phyloP scores from a whole-genome alignment of 2,888 invertebrate species.

The Microdon myrmicae region DNA sequence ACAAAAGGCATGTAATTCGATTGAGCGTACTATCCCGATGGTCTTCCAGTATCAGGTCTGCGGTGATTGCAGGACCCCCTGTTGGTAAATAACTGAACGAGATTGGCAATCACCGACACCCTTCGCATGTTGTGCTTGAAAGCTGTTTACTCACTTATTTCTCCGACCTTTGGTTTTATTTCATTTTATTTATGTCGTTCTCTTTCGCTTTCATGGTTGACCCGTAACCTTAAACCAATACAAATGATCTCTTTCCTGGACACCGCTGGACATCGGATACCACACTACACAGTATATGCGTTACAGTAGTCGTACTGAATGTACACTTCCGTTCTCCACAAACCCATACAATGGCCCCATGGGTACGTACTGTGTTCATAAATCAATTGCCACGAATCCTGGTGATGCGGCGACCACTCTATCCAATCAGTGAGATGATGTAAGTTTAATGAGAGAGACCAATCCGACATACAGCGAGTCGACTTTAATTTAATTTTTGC shows the following conservation, averaged over 20 bases:
- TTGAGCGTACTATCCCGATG: too few species aligned
- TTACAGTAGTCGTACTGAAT: conserved; percentile 95
- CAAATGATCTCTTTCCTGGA: background rate
- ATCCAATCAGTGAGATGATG: conserved; percentile 68
- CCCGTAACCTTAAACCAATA: conserved; percentile 1
- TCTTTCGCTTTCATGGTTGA: background rate
- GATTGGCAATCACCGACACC: conserved; percentile 36
- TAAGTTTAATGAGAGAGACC: conserved; percentile 55
- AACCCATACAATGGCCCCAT: conserved; percentile 97
- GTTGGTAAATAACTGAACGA: conserved; percentile 34
- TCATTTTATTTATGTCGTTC: conserved; percentile 2
- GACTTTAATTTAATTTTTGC: conserved; percentile 13
- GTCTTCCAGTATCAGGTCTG: too few species aligned
- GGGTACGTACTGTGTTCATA: conserved; percentile 95
- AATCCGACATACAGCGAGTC: conserved; percentile 1
- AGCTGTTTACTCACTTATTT: conserved; percentile 28
- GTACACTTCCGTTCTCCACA: conserved; percentile 98
- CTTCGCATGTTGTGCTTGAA: conserved; percentile 15
- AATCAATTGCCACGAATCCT: conserved; percentile 93
- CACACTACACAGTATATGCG: conserved; percentile 79
- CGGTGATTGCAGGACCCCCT: background rate
- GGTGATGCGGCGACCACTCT: conserved; percentile 88
- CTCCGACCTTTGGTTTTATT: conserved; percentile 12
- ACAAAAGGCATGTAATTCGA: too few species aligned
- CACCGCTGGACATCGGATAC: conserved; percentile 32